These are phyloP conservation scores for Gopherus evgoodei DNA, from an alignment of 2,113 vertebrate species.

Conservation along the genomic window DNA sequence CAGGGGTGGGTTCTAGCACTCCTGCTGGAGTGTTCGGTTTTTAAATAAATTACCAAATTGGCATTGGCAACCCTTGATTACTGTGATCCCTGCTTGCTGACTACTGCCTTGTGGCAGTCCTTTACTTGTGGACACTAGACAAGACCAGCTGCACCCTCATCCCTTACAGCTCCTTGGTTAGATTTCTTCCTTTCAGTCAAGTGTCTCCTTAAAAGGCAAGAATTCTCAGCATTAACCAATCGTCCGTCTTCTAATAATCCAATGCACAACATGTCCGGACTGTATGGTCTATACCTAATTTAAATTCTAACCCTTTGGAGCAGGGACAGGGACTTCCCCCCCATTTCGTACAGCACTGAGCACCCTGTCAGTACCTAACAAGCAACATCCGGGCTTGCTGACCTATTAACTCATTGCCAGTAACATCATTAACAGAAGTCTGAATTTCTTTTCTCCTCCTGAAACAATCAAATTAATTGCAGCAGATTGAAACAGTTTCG, in stretches of 20 bases:
- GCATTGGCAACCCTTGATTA: background rate
- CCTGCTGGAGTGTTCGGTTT: too few relatives aligned
- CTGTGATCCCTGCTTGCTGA: background rate
- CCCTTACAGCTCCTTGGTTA: background rate
- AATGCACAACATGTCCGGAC: background rate
- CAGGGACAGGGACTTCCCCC: conserved; percentile 42
- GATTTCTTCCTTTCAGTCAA: background rate
- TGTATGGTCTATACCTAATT: conserved; percentile 17
- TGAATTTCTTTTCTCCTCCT: conserved; percentile 46
- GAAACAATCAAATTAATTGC: background rate
- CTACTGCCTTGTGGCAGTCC: background rate
- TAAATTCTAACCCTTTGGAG: background rate
- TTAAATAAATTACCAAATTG: too few relatives aligned
- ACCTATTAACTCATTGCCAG: conserved; percentile 65
- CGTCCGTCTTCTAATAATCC: background rate
- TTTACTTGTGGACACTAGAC: background rate
- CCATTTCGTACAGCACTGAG: conserved; percentile 7
- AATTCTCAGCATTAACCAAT: fast-evolving
- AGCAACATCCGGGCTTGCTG: conserved; percentile 64
- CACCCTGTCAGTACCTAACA: background rate
- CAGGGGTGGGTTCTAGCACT: too few relatives aligned
- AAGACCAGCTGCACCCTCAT: background rate
- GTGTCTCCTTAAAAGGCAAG: background rate
- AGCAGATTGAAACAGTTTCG: conserved; percentile 47
- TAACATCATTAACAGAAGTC: conserved; percentile 33